Evolutionary conservation across 1,140 invertebrate species (phyloP).

Genomic region (Polyergus mexicanus): DNA sequence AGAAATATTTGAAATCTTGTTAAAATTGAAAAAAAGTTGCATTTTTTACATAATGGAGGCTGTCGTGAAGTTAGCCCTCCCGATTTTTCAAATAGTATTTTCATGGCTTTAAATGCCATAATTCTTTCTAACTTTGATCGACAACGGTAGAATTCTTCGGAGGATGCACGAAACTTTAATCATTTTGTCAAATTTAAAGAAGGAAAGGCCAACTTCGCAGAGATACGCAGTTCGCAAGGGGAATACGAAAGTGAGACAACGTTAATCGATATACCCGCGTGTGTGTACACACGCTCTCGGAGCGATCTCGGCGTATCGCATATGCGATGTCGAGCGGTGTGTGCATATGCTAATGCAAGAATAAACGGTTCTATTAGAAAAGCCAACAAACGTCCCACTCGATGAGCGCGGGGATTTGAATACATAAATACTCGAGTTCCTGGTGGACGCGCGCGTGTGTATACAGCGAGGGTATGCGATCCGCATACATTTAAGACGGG

Average conservation of each 20-base stretch:
- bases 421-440: slow-evolving; percentile 83
- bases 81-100: no score
- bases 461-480: slow-evolving; percentile 74
- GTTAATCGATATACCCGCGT: slow-evolving; percentile 50
- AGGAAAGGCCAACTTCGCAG: no score
- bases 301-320: slow-evolving; percentile 59
- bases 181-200: no score
- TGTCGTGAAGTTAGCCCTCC: no score
- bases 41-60: no score
- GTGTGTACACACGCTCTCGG: slow-evolving; percentile 27
- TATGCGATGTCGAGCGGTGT: slow-evolving; percentile 68
- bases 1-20: no score
- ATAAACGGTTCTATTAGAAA: slow-evolving; percentile 85
- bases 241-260: slow-evolving; percentile 31
- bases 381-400: slow-evolving; percentile 83
- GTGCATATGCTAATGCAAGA: slow-evolving; percentile 85
- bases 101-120: no score
- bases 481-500: slow-evolving; percentile 79
- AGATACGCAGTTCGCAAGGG: neutral
- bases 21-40: no score
- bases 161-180: no score
- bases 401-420: slow-evolving; percentile 85
- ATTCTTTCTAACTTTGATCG: no score
- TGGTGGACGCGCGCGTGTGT: slow-evolving; percentile 74
- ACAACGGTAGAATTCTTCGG: no score